Base-by-base conservation (phyloP, 2,888 invertebrate genomes). In the Orchesellides sinensis region DNA sequence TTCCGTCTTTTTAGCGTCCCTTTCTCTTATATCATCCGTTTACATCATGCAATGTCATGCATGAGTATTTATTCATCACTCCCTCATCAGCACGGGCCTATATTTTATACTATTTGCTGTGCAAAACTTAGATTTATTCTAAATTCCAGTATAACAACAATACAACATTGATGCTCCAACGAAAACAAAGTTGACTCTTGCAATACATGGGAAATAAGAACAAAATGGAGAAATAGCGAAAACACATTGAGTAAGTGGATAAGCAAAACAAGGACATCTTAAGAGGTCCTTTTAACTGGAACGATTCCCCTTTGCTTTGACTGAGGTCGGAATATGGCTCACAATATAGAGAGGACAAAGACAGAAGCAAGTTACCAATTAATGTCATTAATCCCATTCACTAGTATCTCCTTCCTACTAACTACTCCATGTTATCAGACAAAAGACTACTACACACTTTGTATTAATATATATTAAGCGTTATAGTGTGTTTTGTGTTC, bases 301-400 rank as follows among this genome's bases (percentile, higher is more conserved):
- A 40, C 10, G 40, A 40, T 40, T 40, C 2, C 49, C n/a, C n/a
- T 49, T 49, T 17, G 19, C 17, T 21, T 21, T 6, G 49, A 4
- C 21, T 49, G 19, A 8, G n/a, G 2, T n/a, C 5, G 8, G 32
- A 32, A n/a, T 17, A 14, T 21, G 6, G 21, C 52, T 21, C 23
- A 3, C 21, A 14, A 23, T 25, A 3, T 10, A 25, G n/a, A 1
- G 14, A n/a, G 54, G 25, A 54, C 54, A 54, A n/a, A n/a, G n/a
- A n/a, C 25, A 54, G 10, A 25, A 54, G 54, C 25, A 25, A 25
- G 25, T 10, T n/a, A 25, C 25, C 54, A 54, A 54, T 54, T 54
- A 54, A 54, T 19, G 54, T 54, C 54, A 54, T 54, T 54, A 54
- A 54, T 54, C 54, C 54, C 54, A 54, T 19, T 23, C n/a, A n/a